phyloP scores from a whole-genome alignment of 2,888 invertebrate species.

The Ormyrus labotus region DNA sequence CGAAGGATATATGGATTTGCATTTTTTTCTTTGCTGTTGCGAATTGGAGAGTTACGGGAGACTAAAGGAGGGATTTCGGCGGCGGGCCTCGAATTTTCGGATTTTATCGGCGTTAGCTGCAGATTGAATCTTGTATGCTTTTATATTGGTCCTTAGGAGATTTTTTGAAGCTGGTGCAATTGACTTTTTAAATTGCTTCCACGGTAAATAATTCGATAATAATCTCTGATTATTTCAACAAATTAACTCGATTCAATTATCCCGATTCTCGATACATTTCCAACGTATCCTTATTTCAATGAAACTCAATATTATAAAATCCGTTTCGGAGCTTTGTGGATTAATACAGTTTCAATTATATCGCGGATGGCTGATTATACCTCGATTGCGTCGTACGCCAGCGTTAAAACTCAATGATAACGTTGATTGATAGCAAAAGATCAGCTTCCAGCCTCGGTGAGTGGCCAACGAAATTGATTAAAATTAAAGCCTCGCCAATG shows the following conservation, averaged over 20 bases:
- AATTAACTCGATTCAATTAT: not conserved
- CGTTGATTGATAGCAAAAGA: slow-evolving; percentile 35
- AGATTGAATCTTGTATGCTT: not conserved
- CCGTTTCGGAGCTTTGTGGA: not conserved
- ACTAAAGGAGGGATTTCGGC: slow-evolving; percentile 4
- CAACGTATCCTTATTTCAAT: slow-evolving; percentile 5
- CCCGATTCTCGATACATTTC: not conserved
- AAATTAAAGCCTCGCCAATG: slow-evolving; percentile 42
- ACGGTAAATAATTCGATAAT: not conserved
- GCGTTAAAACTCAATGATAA: slow-evolving; percentile 38
- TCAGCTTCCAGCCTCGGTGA: not conserved
- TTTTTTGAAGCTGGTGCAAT: not conserved
- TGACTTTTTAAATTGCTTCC: not conserved
- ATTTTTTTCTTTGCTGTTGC: not conserved
- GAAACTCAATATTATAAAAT: not conserved
- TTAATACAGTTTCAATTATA: slow-evolving; percentile 27
- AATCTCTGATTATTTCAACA: not conserved
- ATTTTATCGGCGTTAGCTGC: not conserved
- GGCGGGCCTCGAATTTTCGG: not conserved
- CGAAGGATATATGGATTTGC: not conserved
- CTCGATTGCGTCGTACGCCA: not conserved
- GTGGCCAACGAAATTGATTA: slow-evolving; percentile 33
- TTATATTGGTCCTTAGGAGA: not conserved
- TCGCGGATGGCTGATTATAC: not conserved
- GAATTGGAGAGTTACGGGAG: too few species aligned